Conservation (phyloP, 2,888 invertebrate genomes). For the Hyalella azteca region DNA sequence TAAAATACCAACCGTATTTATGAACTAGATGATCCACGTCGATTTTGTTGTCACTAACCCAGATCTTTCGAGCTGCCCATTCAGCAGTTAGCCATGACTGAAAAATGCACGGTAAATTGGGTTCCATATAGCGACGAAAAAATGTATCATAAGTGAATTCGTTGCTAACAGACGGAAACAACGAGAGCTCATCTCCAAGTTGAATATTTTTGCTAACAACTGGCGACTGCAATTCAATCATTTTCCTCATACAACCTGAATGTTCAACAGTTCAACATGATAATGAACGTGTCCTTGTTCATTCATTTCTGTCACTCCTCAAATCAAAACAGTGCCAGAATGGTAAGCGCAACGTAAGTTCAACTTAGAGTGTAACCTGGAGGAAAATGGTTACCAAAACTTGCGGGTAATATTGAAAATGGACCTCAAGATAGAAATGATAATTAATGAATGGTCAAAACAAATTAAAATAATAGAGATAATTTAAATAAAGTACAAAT, state of each 20-base stretch:
- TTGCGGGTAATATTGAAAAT: no score
- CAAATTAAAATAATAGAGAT: no score
- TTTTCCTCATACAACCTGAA: no score
- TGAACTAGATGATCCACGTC: not conserved
- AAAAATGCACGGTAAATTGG: constrained; percentile 50
- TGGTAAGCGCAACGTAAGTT: no score
- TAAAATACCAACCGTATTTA: constrained; percentile 24
- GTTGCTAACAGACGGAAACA: not conserved
- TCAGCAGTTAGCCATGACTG: constrained; percentile 38
- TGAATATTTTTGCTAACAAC: not conserved
- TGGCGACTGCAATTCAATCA: not conserved
- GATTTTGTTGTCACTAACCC: constrained; percentile 40
- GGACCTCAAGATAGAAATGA: no score
- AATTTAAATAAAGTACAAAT: no score
- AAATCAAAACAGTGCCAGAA: constrained; percentile 37
- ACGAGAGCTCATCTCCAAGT: not conserved
- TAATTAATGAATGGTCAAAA: no score
- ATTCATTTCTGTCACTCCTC: not conserved
- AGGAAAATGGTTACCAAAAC: no score
- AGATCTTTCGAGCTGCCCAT: constrained; percentile 47
- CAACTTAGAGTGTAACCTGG: no score
- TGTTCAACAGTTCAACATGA: no score
- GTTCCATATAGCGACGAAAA: constrained; percentile 48
- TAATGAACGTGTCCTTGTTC: no score
- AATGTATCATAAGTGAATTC: constrained; percentile 47